Evolutionary conservation across 2,888 invertebrate species (phyloP).

Genomic region (Endomychus coccineus): DNA sequence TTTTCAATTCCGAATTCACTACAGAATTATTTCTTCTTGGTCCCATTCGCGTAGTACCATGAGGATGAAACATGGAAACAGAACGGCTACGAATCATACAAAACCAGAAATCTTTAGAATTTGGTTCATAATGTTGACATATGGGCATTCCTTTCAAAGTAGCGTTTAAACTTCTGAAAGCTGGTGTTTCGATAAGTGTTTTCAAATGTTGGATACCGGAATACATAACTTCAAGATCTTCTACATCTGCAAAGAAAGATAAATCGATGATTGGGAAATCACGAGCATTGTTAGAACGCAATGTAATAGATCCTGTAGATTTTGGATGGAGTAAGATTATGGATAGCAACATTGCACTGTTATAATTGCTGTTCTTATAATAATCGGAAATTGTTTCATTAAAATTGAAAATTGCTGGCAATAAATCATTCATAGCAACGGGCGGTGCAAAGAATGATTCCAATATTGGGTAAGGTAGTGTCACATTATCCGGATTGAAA

Average conservation of each 20-base stretch:
- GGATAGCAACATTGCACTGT: too few species aligned
- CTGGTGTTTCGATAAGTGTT: conserved; percentile 41
- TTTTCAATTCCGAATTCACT: conserved; percentile 52
- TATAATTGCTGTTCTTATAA: too few species aligned
- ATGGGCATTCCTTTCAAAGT: conserved; percentile 41
- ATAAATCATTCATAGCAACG: too few species aligned
- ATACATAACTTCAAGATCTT: conserved; percentile 46
- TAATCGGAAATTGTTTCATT: too few species aligned
- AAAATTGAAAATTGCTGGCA: too few species aligned
- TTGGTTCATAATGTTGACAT: conserved; percentile 41
- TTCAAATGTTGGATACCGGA: conserved; percentile 46
- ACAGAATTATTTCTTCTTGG: conserved; percentile 40
- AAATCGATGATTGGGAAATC: conserved; percentile 32
- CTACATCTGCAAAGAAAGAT: conserved; percentile 26
- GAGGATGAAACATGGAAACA: conserved; percentile 45
- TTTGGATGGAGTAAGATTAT: conserved; percentile 28
- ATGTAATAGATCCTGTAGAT: conserved; percentile 27
- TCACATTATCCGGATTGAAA: conserved; percentile 3
- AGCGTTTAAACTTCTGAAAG: conserved; percentile 53
- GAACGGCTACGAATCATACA: conserved; percentile 44
- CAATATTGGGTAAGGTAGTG: conserved; percentile 4
- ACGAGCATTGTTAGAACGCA: conserved; percentile 29
- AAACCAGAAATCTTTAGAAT: conserved; percentile 40
- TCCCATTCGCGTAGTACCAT: conserved; percentile 51
- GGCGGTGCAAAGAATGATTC: conserved; percentile 10